Evolutionary conservation across 1,140 invertebrate species (phyloP), one percentile per base, ranked within the genome.

Genomic region (Heliconius himera): DNA sequence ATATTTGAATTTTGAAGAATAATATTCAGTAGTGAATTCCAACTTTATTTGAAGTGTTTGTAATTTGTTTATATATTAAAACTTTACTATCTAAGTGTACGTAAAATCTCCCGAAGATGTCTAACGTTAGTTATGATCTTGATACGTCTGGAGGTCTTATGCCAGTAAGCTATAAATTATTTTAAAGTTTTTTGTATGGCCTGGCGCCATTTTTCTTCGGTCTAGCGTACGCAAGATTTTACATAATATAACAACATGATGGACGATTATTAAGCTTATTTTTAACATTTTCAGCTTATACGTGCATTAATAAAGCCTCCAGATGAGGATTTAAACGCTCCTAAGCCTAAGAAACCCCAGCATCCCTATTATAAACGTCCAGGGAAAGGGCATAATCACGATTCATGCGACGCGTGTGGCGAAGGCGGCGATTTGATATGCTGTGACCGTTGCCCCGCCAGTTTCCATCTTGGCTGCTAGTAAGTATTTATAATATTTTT

Each of bases 341-440:
- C 94, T 83, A 96, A 96, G 77, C 96, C 95, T 72, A 96, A 96
- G 81, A 97, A 96, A 80, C 95, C 96, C 38, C 96, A 97, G 80
- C 97, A 98, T 95, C 97, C 97, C 8, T 98, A 98, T 87, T 98
- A 97, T 84, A 97, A 97, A 87, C 95, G 97, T 81, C 97, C 97
- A 84, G 98, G 98, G 8, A 96, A 97, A 89, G 97, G 98, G n/a
- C 97, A 98, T 84, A 99, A 99, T 94, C 97, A 98, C 91, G 98
- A 99, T 91, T 97, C 96, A 81, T 99, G 98, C 92, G 98, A 99
- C 94, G 97, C 97, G 70, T 99, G 98, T 91, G 96, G 97, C 83
- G 98, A 99, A 95, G 98, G 98, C 56, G 98, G 98, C 46, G 98
- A 99, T 93, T 94, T 99, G n/a, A 96, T 99, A 74, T 99, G 98